Evolutionary conservation across 2,888 invertebrate species (phyloP).

Genomic region (Anodontia alba): DNA sequence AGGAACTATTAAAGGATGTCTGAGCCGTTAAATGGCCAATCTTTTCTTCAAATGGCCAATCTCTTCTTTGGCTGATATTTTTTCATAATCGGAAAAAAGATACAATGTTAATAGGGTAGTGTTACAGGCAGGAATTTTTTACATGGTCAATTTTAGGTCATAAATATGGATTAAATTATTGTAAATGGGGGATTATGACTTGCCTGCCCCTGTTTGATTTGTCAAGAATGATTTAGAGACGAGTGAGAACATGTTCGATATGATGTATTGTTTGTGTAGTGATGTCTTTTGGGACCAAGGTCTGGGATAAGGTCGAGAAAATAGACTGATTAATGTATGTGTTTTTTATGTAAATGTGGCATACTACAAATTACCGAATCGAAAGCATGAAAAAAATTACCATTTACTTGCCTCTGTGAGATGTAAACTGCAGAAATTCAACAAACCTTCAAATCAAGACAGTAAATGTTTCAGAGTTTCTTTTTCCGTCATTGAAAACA

Average conservation of each 20-base stretch:
- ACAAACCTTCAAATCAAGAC: too few relatives aligned
- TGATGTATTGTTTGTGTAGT: slow-evolving; percentile 33
- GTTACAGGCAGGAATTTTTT: background rate
- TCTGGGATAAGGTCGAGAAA: slow-evolving; percentile 50
- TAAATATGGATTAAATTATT: slow-evolving; percentile 1
- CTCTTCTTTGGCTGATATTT: background rate
- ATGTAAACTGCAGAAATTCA: background rate
- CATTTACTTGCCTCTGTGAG: background rate
- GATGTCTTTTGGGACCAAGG: slow-evolving; percentile 47
- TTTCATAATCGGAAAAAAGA: background rate
- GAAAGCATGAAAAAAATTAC: background rate
- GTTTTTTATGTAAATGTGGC: slow-evolving; percentile 62
- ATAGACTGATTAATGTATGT: slow-evolving; percentile 49
- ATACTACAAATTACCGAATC: slow-evolving; percentile 1
- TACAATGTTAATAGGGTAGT: background rate
- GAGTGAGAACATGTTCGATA: background rate
- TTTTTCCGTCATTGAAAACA: too few relatives aligned
- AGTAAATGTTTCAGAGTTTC: too few relatives aligned
- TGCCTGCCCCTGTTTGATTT: background rate
- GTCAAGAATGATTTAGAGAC: slow-evolving; percentile 3
- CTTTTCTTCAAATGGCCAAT: slow-evolving; percentile 5
- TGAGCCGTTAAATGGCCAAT: slow-evolving; percentile 5
- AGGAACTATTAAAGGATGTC: background rate
- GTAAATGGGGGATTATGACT: slow-evolving; percentile 9
- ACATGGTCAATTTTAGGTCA: background rate